Conservation (phyloP, 1,140 invertebrate species). For the Saccostrea echinata region DNA sequence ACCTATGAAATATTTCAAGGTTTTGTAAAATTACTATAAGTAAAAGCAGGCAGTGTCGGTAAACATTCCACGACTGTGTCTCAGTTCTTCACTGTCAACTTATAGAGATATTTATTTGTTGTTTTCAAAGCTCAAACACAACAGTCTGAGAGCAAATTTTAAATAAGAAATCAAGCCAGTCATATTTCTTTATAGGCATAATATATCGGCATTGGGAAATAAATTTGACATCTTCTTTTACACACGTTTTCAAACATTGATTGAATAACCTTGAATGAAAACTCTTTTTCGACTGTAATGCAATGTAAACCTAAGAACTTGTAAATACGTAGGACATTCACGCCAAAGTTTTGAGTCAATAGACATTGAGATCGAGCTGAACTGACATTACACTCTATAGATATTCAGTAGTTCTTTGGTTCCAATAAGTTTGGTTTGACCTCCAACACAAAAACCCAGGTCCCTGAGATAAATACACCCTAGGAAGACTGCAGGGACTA, state of each 20-base stretch:
- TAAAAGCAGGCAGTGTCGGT: too few relatives aligned
- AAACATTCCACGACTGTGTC: too few relatives aligned
- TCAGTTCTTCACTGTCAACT: too few relatives aligned
- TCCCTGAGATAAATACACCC: slow-evolving; percentile 20
- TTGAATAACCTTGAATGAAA: not conserved
- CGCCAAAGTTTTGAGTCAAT: not conserved
- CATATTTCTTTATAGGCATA: too few relatives aligned
- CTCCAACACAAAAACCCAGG: not conserved
- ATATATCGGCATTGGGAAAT: not conserved
- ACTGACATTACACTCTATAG: not conserved
- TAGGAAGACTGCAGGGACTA: not conserved
- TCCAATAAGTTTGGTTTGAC: slow-evolving; percentile 15
- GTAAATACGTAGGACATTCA: not conserved
- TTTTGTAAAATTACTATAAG: too few relatives aligned
- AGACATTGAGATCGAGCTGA: not conserved
- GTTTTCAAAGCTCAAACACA: too few relatives aligned
- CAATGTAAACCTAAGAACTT: not conserved
- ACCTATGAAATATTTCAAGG: not conserved
- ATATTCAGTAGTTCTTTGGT: slow-evolving; percentile 32
- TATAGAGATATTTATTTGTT: too few relatives aligned
- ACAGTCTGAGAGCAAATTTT: too few relatives aligned
- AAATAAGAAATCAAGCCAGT: too few relatives aligned
- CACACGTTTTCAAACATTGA: not conserved
- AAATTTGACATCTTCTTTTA: not conserved
- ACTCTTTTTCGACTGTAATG: not conserved